A percentile compares a stretch with the other conserved stretches of the same genome.
Conservation (phyloP, 2,113 vertebrate species). For the Falco punctatus region DNA sequence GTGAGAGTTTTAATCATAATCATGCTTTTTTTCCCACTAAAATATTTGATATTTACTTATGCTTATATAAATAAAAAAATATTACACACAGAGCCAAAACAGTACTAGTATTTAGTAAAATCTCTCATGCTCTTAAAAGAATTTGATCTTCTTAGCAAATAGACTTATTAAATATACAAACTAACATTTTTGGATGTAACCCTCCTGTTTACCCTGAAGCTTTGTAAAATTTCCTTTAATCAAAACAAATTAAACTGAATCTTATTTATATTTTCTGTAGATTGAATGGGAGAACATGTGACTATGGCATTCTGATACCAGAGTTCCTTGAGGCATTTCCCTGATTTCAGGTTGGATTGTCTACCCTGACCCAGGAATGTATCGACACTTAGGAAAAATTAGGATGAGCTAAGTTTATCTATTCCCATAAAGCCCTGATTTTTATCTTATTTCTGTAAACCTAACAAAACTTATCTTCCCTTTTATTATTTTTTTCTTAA, state of each 20-base stretch:
- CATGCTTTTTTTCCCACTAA: not conserved
- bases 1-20: constrained; percentile 10
- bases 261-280: not conserved
- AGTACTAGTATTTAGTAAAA: not conserved
- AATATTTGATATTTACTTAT: not conserved
- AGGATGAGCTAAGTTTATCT: not conserved
- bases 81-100: not conserved
- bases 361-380: not conserved
- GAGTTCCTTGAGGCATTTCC: not conserved
- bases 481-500: not conserved
- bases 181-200: not conserved
- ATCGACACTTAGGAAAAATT: not conserved
- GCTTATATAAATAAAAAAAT: not conserved
- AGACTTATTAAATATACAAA: not conserved
- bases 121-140: not conserved
- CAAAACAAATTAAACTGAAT: constrained; percentile 13
- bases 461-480: not conserved
- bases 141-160: constrained; percentile 3
- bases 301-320: not conserved
- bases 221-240: constrained; percentile 16
- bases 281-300: not conserved
- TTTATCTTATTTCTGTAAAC: not conserved
- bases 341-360: not conserved
- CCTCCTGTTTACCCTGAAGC: constrained; percentile 9
- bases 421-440: not conserved